Percentiles rank a stretch among this genome's conserved stretches.
phyloP scores from a whole-genome alignment of 1,140 invertebrate genomes.

The Pseudobourletiella spinata region DNA sequence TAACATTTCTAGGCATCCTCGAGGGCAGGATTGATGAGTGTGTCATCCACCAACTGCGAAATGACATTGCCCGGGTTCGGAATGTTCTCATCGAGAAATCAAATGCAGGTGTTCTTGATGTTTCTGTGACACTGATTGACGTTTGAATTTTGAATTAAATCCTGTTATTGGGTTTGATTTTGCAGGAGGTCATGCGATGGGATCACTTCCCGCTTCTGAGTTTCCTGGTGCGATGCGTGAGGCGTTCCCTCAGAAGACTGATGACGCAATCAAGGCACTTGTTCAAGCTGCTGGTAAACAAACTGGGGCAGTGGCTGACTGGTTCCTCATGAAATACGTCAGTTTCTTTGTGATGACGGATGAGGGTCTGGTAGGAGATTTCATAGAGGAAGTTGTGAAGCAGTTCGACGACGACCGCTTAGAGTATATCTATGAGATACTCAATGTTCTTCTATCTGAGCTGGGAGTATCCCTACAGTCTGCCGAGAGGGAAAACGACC shows the following conservation, averaged over 20 bases:
- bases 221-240: background rate
- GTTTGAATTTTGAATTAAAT: too few relatives aligned
- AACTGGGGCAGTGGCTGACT: constrained; percentile 6
- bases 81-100: constrained; percentile 16
- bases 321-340: constrained; percentile 4
- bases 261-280: constrained; percentile 6
- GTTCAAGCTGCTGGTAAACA: constrained; percentile 7
- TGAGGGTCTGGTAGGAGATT: constrained; percentile 15
- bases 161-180: too few relatives aligned
- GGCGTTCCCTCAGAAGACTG: constrained; percentile 10
- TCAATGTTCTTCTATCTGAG: background rate
- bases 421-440: constrained; percentile 11
- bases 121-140: too few relatives aligned
- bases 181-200: background rate
- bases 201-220: background rate
- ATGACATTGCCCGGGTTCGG: constrained; percentile 1
- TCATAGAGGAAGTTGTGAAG: constrained; percentile 9
- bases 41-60: constrained; percentile 14
- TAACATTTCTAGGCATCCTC: constrained; percentile 7
- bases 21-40: constrained; percentile 13
- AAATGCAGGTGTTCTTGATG: too few relatives aligned
- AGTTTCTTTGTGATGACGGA: constrained; percentile 20
- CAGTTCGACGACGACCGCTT: constrained; percentile 17
- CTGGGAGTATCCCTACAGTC: constrained; percentile 12
- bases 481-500: constrained; percentile 19